Evolutionary conservation across 2,113 vertebrate genomes (phyloP), one percentile per base, ranked within the genome.

Genomic region (Micromys minutus): DNA sequence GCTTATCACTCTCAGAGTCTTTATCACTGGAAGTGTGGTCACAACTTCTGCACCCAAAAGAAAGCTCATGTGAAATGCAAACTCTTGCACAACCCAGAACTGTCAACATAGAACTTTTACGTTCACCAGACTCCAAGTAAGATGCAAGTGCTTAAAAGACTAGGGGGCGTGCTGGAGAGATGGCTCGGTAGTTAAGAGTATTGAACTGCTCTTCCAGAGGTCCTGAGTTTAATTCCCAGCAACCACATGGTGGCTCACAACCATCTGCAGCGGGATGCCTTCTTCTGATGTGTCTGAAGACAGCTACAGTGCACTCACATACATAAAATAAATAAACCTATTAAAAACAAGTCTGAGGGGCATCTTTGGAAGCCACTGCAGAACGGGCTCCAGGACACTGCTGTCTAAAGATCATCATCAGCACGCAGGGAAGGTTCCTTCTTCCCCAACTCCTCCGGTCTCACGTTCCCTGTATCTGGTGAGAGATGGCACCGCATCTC

Each of bases 101-200:
- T 90, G 55, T 67, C 76, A 21, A 69, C 45, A 81, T 17, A 85
- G n/a, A 89, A 77, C 21, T 83, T 80, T 39, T 47, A 76, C 42
- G 77, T 61, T 36, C 55, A 17, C 34, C 39, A 22, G 63, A 45
- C 21, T 89, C 94, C 39, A 36, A 24, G 75, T 39, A 42, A 94
- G 47, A n/a, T 7, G 4, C 1, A 2, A 8, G 24, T 19, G 39
- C 77, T 45, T 45, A 1, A 36, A 71, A 52, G 55, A 69, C 39
- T 63, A 69, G 80, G 87, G 71, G 57, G 52, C 67, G 61, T 24
- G 63, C 63, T 67, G 31, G 31, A 34, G 65, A 67, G 31, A 67
- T 67, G 65, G 65, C 65, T 67, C 65, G 34, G 63, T 34, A 29
- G 12, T 67, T 34, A 67, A 67, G 63, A 31, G 11, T 29, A 31